phyloP scores from a whole-genome alignment of 2,113 vertebrate genomes.

The Gulo gulo region DNA sequence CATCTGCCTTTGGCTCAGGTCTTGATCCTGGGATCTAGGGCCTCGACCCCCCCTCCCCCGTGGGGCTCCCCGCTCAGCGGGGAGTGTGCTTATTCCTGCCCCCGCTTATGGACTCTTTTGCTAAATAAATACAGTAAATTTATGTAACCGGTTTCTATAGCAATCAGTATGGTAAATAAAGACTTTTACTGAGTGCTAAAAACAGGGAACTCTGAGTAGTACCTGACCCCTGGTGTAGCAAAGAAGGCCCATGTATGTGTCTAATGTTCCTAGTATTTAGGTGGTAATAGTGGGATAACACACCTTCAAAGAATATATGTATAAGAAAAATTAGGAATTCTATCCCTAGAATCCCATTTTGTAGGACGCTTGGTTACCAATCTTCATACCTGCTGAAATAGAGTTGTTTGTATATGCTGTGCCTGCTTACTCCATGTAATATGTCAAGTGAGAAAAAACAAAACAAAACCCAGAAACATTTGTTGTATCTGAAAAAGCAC shows the following conservation, averaged over 20 bases:
- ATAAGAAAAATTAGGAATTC: neutral
- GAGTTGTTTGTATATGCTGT: neutral
- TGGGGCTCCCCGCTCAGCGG: neutral
- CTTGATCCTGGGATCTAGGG: neutral
- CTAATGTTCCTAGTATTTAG: neutral
- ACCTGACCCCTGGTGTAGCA: neutral
- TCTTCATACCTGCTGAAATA: neutral
- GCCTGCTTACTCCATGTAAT: conserved; percentile 19
- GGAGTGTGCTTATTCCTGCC: neutral
- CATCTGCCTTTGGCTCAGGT: neutral
- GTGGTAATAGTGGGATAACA: neutral
- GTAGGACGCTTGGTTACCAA: neutral
- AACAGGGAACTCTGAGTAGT: neutral
- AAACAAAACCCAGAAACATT: conserved; percentile 54
- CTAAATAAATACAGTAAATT: neutral
- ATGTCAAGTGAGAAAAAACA: conserved; percentile 56
- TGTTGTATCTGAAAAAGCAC: conserved; percentile 54
- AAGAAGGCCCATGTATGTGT: neutral
- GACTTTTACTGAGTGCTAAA: neutral
- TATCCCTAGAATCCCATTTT: neutral
- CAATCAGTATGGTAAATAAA: neutral
- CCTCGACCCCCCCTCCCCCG: rapidly evolving
- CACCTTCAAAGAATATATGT: neutral
- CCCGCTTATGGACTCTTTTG: neutral
- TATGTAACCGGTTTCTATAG: neutral